A percentile compares a stretch with the other conserved stretches of the same genome.
These are phyloP conservation scores for Sisor rabdophorus DNA, from an alignment of 2,113 vertebrate genomes.

Conservation along the genomic window DNA sequence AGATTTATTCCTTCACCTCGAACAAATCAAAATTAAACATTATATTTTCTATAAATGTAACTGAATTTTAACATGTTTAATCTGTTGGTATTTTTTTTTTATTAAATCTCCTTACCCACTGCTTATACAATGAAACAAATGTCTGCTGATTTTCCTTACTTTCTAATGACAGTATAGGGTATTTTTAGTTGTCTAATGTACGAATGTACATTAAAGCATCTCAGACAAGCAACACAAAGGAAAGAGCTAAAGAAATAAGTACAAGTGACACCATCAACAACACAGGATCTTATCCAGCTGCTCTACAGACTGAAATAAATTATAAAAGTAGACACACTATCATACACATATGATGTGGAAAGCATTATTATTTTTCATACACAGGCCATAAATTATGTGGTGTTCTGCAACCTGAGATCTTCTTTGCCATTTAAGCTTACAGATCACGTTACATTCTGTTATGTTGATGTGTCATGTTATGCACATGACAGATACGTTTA, in stretches of 20 bases:
- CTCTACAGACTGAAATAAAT: conserved; percentile 13
- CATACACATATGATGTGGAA: background rate
- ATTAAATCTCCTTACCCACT: conserved; percentile 17
- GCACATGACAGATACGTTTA: conserved; percentile 5
- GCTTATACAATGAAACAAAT: conserved; percentile 26
- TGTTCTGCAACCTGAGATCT: conserved; percentile 8
- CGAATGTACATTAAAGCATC: conserved; percentile 29
- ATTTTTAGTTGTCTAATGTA: conserved; percentile 26
- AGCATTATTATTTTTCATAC: conserved; percentile 7
- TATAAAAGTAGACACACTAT: background rate
- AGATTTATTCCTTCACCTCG: background rate
- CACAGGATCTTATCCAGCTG: conserved; percentile 28
- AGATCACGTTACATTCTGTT: conserved; percentile 5
- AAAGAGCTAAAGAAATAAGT: conserved; percentile 20
- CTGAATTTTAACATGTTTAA: no score
- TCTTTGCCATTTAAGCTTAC: background rate
- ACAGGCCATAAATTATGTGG: conserved; percentile 5
- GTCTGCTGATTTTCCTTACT: conserved; percentile 15
- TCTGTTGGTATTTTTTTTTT: no score
- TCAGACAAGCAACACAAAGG: conserved; percentile 37
- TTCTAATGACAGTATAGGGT: conserved; percentile 29
- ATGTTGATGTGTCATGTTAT: background rate
- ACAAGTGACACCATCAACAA: conserved; percentile 32
- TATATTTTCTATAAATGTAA: background rate
- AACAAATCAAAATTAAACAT: background rate